Evolutionary conservation across 2,888 invertebrate species (phyloP), one percentile per base, ranked within the genome.

Genomic region (Julus scandinavius): DNA sequence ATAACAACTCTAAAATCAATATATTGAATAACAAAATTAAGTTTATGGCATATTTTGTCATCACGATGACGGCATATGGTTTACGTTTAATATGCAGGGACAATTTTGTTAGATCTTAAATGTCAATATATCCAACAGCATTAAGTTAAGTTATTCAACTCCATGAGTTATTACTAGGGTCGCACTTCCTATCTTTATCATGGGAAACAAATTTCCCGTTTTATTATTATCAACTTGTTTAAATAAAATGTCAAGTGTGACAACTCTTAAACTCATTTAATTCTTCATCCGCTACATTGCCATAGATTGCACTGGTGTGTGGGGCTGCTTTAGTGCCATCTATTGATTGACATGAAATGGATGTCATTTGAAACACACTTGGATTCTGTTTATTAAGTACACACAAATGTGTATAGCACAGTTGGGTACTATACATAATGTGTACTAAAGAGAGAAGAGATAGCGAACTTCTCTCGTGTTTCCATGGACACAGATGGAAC

Each of bases 351-450:
- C 72, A 72, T 11, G 72, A 72, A 72, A 72, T 72, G 72, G 72
- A 72, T 72, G 72, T 72, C 72, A 72, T 72, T 72, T 72, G 72
- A 72, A 72, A 72, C 72, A 72, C 72, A 29, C 72, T 72, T 29
- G 72, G 29, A 72, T 72, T 72, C 72, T 72, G 29, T 72, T 72
- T 72, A 72, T 29, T 29, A 72, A 72, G 72, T n/a, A 72, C 72
- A 72, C 72, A 29, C 72, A 72, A 72, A 72, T 72, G 72, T 72
- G 29, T 72, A 72, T 72, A 72, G n/a, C 72, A 72, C 72, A 72
- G 72, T 72, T 72, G 29, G 72, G 72, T 20, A 29, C 72, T 29
- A 72, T 29, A 20, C 72, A 72, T 72, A 72, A 72, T 72, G 72
- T 72, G 72, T 72, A 29, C 72, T 29, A 72, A 29, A 72, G 29